Percentiles rank a stretch among this genome's conserved stretches.
Evolutionary conservation across 1,140 invertebrate genomes (phyloP).

Genomic region (Tetramorium simillimum): DNA sequence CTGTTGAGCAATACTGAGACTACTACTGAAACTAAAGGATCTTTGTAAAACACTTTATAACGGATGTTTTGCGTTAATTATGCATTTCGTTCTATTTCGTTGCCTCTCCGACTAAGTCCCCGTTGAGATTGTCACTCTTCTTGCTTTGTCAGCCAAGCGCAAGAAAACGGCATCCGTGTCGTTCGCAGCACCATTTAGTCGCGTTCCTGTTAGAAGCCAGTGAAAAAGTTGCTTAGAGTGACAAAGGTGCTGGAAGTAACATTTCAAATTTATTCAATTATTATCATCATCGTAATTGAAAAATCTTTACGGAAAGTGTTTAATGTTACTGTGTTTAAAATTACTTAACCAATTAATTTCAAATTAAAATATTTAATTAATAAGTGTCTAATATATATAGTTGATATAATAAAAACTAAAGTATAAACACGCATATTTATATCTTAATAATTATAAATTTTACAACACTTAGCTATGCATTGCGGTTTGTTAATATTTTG

Average conservation of each 20-base stretch:
- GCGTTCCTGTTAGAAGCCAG: constrained; percentile 32
- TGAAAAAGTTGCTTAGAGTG: constrained; percentile 5
- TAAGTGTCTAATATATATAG: neutral
- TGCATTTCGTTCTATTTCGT: constrained; percentile 56
- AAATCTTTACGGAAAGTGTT: neutral
- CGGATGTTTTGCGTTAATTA: constrained; percentile 67
- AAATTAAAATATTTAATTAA: neutral
- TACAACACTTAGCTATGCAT: constrained; percentile 6
- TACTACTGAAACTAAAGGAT: neutral
- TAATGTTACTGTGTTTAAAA: neutral
- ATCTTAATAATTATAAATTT: constrained; percentile 6
- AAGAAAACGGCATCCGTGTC: constrained; percentile 47
- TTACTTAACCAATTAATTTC: neutral
- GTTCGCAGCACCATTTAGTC: neutral
- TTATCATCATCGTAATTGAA: neutral
- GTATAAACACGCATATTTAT: neutral
- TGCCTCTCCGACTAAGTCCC: constrained; percentile 5
- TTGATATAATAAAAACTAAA: neutral
- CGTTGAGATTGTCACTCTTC: constrained; percentile 55
- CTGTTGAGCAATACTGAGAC: constrained; percentile 40
- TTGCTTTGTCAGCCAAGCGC: constrained; percentile 79
- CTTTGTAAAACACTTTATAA: constrained; percentile 45
- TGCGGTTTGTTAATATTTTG: constrained; percentile 3
- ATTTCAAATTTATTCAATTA: neutral
- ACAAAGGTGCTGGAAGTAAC: constrained; percentile 15